Evolutionary conservation across 2,113 vertebrate species (phyloP).

Genomic region (Alexandromys fortis): DNA sequence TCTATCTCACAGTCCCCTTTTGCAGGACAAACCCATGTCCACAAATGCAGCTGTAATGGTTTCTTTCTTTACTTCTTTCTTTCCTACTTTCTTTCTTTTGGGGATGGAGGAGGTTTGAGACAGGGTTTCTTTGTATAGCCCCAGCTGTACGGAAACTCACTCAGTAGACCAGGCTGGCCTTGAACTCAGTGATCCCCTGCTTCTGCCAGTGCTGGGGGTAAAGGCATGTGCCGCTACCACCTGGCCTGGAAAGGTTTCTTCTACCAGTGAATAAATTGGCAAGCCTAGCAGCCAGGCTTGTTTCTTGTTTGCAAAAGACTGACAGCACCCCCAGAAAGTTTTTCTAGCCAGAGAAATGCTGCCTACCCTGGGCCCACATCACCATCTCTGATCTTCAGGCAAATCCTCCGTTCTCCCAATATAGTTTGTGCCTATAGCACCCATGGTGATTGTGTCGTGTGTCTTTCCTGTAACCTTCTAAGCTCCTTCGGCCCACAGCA

Average conservation of each 20-base stretch:
- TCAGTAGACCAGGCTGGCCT: not conserved
- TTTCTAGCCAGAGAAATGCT: not conserved
- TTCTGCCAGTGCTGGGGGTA: not conserved
- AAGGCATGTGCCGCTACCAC: not conserved
- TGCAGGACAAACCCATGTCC: not conserved
- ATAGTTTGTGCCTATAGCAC: fast-evolving
- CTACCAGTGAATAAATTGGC: not conserved
- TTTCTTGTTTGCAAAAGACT: not conserved
- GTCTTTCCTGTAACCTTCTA: not conserved
- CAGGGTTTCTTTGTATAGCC: not conserved
- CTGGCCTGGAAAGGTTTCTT: not conserved
- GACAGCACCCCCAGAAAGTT: not conserved
- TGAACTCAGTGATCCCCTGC: not conserved
- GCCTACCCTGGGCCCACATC: too few species aligned
- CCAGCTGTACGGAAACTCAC: not conserved
- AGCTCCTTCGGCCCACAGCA: not conserved
- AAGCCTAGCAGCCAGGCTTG: not conserved
- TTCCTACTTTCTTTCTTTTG: not conserved
- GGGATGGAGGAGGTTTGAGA: not conserved
- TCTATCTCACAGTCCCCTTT: not conserved
- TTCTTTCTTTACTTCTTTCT: not conserved
- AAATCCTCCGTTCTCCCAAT: not conserved
- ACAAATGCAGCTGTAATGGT: not conserved
- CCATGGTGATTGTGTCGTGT: not conserved
- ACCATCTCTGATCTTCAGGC: not conserved